phyloP scores from a whole-genome alignment of 2,888 invertebrate species.

The Eupithecia pulchellata region DNA sequence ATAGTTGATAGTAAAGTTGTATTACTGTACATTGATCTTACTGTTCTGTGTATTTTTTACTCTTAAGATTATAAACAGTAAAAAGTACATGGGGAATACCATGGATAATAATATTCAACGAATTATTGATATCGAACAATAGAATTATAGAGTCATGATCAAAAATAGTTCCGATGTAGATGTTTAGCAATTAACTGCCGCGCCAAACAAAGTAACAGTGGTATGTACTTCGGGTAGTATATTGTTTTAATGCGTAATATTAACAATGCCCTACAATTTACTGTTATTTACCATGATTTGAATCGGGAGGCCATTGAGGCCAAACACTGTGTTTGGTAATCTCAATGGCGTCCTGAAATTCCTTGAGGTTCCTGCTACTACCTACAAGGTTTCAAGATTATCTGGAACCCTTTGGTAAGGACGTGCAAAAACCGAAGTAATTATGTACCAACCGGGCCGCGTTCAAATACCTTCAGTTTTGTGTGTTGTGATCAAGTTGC shows the following conservation, averaged over 20 bases:
- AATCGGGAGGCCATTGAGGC: too few species aligned
- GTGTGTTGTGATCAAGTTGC: too few species aligned
- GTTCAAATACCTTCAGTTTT: too few species aligned
- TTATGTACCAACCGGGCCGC: too few species aligned
- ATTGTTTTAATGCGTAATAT: neutral
- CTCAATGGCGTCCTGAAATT: too few species aligned
- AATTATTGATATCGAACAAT: neutral
- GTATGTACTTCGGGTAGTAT: neutral
- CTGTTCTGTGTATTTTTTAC: neutral
- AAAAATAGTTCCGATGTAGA: neutral
- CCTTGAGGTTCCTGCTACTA: too few species aligned
- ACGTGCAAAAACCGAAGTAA: too few species aligned
- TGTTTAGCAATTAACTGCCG: neutral
- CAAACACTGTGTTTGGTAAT: too few species aligned
- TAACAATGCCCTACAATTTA: neutral
- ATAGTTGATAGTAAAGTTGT: neutral
- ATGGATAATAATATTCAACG: neutral
- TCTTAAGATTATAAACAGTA: neutral
- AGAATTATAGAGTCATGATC: constrained; percentile 7
- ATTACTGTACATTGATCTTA: neutral
- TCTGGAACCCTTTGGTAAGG: too few species aligned
- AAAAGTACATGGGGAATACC: neutral
- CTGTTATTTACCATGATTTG: too few species aligned
- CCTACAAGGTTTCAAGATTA: too few species aligned
- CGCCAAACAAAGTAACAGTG: neutral